Evolutionary conservation across 2,113 vertebrate genomes (phyloP), one percentile per base, ranked within the genome.

Genomic region (Electrona antarctica): DNA sequence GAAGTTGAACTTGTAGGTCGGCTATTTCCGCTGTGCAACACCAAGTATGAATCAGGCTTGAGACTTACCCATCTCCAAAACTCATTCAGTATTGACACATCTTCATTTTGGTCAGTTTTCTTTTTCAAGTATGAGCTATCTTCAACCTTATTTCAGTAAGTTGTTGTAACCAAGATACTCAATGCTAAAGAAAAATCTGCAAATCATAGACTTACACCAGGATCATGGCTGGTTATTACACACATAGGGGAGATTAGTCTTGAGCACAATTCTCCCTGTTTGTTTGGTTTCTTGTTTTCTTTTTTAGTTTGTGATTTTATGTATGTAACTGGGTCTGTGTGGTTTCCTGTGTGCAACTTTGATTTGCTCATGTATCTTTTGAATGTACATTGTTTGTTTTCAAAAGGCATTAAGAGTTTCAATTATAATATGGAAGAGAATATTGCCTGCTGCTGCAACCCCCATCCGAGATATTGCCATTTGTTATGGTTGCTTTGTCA

Each of bases 351-450:
- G 76, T 81, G 67, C 66, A 71, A 61, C 79, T 82, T 88, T 86
- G 64, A 78, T 90, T 90, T 88, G 73, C 67, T 78, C 85, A 76
- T 86, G 67, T 83, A 80, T 76, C 54, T 66, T 76, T 76, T 66
- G 46, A 58, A 73, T 67, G 41, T 29, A 29, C 62, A 60, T 85
- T 76, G 29, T 80, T 33, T 80, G 63, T 84, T 80, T 82, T 33
- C 33, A 41, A 60, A 62, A 77, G 47, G 72, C 65, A 62, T 64
- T 52, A 52, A 3, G 61, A 54, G 51, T 8, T 74, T 69, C 48
- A 57, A 72, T 74, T 29, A 51, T 45, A 59, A 51, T 45, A 59
- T 79, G 61, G 66, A 14, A 54, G 21, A 63, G 54, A 49, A 15
- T 56, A 56, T 3, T 14, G 61, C 55, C 78, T 82, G 82, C 79